Evolutionary conservation across 2,113 vertebrate genomes (phyloP).

Genomic region (Ammodytes marinus): DNA sequence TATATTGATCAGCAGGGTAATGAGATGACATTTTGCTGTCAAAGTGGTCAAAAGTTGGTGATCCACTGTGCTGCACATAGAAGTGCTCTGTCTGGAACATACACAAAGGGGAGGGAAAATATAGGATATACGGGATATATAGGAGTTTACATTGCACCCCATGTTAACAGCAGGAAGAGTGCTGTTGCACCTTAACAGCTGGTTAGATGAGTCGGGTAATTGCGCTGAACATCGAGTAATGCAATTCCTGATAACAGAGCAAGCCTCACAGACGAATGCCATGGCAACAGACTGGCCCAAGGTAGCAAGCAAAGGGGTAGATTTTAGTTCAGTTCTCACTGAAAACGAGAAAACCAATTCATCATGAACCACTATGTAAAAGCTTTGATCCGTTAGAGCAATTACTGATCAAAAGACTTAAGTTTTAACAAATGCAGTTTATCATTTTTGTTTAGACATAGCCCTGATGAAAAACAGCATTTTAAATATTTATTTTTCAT

Average conservation of each 20-base stretch:
- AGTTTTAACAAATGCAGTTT: conserved; percentile 26
- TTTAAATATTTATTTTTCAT: conserved; percentile 5
- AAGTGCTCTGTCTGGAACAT: conserved; percentile 1
- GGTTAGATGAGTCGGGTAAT: conserved; percentile 56
- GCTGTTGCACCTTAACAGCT: conserved; percentile 44
- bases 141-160: neutral
- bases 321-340: conserved; percentile 52
- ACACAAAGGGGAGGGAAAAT: neutral
- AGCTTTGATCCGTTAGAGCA: conserved; percentile 26
- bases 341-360: conserved; percentile 49
- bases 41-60: conserved; percentile 2
- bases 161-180: conserved; percentile 21
- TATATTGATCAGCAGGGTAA: conserved; percentile 40
- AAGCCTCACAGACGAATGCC: conserved; percentile 67
- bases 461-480: neutral
- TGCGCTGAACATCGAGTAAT: conserved; percentile 63
- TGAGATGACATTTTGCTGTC: conserved; percentile 43
- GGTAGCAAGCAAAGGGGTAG: conserved; percentile 49
- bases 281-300: conserved; percentile 76
- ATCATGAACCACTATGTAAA: conserved; percentile 28
- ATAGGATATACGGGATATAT: neutral
- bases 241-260: conserved; percentile 55
- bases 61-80: neutral
- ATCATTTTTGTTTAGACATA: neutral
- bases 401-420: conserved; percentile 5